phyloP scores from a whole-genome alignment of 2,888 invertebrate species.

The Glyphotaelius pellucidus region DNA sequence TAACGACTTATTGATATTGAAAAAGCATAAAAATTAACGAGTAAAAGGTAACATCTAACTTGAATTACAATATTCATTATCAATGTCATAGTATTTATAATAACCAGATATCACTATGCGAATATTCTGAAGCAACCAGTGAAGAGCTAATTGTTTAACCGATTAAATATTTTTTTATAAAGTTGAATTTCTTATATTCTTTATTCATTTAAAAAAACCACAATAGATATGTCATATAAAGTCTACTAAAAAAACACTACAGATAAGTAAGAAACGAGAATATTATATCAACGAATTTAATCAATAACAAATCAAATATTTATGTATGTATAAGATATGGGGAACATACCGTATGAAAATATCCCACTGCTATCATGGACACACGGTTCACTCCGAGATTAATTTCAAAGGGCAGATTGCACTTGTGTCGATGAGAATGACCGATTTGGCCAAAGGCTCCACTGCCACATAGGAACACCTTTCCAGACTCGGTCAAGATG shows the following conservation, averaged over 20 bases:
- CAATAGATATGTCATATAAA: background rate
- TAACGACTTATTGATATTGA: background rate
- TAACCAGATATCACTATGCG: background rate
- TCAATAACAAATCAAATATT: background rate
- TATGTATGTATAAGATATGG: background rate
- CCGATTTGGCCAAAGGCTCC: slow-evolving; percentile 90
- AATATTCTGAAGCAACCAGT: background rate
- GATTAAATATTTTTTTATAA: background rate
- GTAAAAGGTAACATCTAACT: background rate
- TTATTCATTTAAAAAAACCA: too few species aligned
- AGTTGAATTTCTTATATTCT: background rate
- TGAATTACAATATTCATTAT: too few species aligned
- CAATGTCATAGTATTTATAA: too few species aligned
- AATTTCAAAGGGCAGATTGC: slow-evolving; percentile 79
- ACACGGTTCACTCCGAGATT: slow-evolving; percentile 70
- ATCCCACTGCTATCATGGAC: slow-evolving; percentile 77
- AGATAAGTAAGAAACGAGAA: background rate
- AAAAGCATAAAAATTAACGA: background rate
- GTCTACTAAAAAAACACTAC: background rate
- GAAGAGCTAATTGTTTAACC: background rate
- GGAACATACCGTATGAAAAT: slow-evolving; percentile 80
- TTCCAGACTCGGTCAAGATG: slow-evolving; percentile 82
- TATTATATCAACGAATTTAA: background rate
- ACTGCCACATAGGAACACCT: slow-evolving; percentile 83
- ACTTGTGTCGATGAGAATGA: slow-evolving; percentile 77